phyloP scores from a whole-genome alignment of 1,140 invertebrate genomes.

The Metaphire vulgaris region DNA sequence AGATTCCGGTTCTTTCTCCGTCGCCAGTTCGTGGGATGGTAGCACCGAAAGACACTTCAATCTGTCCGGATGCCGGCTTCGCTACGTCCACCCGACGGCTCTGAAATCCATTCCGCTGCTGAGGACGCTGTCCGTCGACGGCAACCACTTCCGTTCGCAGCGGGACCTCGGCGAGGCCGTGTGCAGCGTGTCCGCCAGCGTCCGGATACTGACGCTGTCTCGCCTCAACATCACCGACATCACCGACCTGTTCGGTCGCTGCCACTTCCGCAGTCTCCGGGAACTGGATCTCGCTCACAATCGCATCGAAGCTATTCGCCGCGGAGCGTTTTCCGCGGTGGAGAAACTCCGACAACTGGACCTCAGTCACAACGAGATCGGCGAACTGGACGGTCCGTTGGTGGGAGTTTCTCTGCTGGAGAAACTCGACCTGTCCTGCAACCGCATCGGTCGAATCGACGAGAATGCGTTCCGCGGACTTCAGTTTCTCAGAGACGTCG shows the following conservation, averaged over 20 bases:
- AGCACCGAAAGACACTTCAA: constrained; percentile 32
- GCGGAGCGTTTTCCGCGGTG: constrained; percentile 18
- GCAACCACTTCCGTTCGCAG: constrained; percentile 33
- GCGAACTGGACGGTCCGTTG: constrained; percentile 30
- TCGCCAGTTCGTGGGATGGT: constrained; percentile 34
- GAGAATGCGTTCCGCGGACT: constrained; percentile 18
- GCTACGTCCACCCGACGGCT: constrained; percentile 31
- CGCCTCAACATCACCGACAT: constrained; percentile 32
- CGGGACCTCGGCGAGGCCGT: constrained; percentile 32
- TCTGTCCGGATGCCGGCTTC: constrained; percentile 38
- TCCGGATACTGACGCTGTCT: constrained; percentile 33
- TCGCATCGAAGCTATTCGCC: constrained; percentile 17
- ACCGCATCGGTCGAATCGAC: constrained; percentile 33
- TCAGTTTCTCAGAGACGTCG: constrained; percentile 7
- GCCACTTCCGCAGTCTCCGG: constrained; percentile 21
- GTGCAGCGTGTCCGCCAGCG: constrained; percentile 30
- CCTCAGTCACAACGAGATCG: constrained; percentile 37
- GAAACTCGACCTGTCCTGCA: constrained; percentile 32
- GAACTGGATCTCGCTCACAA: constrained; percentile 22
- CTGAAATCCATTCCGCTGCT: constrained; percentile 34
- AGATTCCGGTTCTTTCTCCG: constrained; percentile 34
- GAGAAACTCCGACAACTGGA: constrained; percentile 33
- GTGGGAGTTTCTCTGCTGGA: constrained; percentile 31
- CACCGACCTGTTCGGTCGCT: constrained; percentile 5
- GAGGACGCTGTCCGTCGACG: constrained; percentile 33